phyloP scores from a whole-genome alignment of 2,888 invertebrate species.

The Apotomis betuletana region DNA sequence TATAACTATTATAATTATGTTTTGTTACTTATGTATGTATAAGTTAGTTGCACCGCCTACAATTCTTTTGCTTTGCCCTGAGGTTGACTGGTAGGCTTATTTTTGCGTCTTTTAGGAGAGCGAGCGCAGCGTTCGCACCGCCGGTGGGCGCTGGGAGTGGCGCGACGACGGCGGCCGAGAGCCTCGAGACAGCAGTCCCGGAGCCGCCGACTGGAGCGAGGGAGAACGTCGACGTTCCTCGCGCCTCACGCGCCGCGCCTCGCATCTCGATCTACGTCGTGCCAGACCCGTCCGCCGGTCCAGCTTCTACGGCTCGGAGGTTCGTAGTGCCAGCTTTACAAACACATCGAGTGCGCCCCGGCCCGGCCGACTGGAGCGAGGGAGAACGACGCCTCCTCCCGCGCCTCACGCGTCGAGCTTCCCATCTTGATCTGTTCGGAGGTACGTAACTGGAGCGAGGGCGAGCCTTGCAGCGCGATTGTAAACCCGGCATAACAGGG shows the following conservation, averaged over 20 bases:
- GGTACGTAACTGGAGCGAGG: no score
- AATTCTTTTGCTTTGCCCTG: no score
- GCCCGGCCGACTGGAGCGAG: no score
- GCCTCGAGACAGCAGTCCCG: constrained; percentile 64
- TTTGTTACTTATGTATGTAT: no score
- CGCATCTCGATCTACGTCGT: constrained; percentile 72
- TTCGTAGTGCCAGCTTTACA: constrained; percentile 24
- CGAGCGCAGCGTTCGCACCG: constrained; percentile 69
- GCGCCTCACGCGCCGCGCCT: constrained; percentile 70
- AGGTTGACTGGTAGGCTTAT: neutral
- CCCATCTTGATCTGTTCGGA: no score
- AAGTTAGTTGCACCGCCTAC: no score
- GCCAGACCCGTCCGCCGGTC: constrained; percentile 59
- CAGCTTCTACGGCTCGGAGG: constrained; percentile 73
- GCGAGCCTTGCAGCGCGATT: no score
- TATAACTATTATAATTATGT: no score
- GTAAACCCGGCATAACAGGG: no score
- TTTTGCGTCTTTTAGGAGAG: constrained; percentile 61
- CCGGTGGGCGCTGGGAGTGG: constrained; percentile 71
- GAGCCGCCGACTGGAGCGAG: constrained; percentile 67
- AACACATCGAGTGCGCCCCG: no score
- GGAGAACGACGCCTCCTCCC: no score
- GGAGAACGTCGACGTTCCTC: constrained; percentile 46
- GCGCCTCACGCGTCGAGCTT: no score
- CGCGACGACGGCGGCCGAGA: constrained; percentile 57